Conservation (phyloP, 1,140 invertebrate species). For the Phymastichus coffea region DNA sequence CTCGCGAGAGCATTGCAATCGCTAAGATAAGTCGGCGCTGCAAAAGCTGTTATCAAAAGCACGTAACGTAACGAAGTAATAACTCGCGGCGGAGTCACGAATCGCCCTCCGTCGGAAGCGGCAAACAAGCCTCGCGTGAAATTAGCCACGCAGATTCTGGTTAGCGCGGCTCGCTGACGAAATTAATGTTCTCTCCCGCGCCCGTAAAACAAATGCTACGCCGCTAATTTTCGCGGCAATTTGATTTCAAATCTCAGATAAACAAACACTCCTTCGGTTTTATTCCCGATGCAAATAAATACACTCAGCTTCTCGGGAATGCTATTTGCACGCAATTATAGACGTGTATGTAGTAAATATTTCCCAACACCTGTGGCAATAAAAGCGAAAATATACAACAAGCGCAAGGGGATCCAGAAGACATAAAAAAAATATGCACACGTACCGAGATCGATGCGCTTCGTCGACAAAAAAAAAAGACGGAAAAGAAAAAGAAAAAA, state of each 20-base stretch:
- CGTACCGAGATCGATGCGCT: background rate
- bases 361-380: too few relatives aligned
- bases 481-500: too few relatives aligned
- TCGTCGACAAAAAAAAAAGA: too few relatives aligned
- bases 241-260: too few relatives aligned
- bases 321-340: too few relatives aligned
- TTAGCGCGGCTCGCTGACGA: background rate
- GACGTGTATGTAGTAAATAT: too few relatives aligned
- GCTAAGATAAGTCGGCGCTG: constrained; percentile 22
- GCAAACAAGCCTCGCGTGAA: constrained; percentile 12
- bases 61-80: constrained; percentile 26
- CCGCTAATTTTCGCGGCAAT: too few relatives aligned
- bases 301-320: too few relatives aligned
- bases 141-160: constrained; percentile 15
- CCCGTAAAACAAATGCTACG: background rate
- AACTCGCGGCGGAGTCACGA: constrained; percentile 25
- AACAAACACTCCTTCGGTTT: too few relatives aligned
- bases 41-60: constrained; percentile 27
- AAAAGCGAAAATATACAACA: too few relatives aligned
- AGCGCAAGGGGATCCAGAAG: too few relatives aligned
- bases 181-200: constrained; percentile 2
- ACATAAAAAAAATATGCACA: background rate
- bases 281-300: too few relatives aligned
- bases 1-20: constrained; percentile 5
- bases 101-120: constrained; percentile 21